A percentile compares a stretch with the other conserved stretches of the same genome.
Evolutionary conservation across 2,113 vertebrate genomes (phyloP).

Genomic region (Falcunculus frontatus): DNA sequence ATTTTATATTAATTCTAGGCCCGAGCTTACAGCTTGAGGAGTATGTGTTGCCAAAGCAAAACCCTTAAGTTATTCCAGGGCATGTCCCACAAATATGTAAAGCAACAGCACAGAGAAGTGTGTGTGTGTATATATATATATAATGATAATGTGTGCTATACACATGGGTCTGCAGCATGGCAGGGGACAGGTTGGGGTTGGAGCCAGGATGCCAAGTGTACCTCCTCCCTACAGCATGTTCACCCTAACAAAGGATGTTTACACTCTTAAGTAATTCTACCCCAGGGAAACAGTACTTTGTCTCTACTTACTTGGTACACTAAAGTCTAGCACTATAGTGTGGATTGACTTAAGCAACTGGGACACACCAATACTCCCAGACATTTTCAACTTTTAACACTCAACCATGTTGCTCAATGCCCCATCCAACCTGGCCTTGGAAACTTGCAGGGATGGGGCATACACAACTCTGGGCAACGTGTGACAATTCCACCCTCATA

Average conservation of each 20-base stretch:
- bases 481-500: not conserved
- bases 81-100: not conserved
- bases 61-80: not conserved
- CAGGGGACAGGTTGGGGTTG: not conserved
- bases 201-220: not conserved
- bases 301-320: not conserved
- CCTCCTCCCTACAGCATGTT: not conserved
- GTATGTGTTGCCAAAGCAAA: not conserved
- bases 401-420: not conserved
- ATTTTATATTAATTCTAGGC: not conserved
- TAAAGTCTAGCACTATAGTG: not conserved
- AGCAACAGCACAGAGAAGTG: not conserved
- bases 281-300: not conserved
- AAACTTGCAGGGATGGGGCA: not conserved
- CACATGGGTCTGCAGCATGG: not conserved
- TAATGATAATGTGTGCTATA: rapidly evolving
- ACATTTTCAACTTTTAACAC: not conserved
- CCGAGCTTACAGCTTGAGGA: not conserved
- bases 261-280: not conserved
- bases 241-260: not conserved
- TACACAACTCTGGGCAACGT: not conserved
- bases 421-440: not conserved
- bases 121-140: not conserved
- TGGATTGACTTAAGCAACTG: not conserved
- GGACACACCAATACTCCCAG: not conserved